A percentile compares a stretch with the other conserved stretches of the same genome.
phyloP scores from a whole-genome alignment of 2,113 vertebrate genomes.

The Cathartes aura region DNA sequence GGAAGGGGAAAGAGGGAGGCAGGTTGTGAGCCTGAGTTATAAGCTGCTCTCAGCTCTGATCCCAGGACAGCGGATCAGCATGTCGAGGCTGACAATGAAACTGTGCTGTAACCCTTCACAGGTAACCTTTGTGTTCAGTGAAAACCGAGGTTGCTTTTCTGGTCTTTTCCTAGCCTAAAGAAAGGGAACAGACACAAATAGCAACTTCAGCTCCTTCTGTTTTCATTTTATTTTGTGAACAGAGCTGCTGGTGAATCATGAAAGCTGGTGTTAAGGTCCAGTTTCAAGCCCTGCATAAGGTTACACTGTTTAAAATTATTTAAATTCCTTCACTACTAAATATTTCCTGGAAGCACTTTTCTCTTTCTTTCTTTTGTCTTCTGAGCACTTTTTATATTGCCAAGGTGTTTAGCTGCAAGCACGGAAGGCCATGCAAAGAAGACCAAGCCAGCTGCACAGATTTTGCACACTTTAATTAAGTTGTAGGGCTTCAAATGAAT shows the following conservation, averaged over 20 bases:
- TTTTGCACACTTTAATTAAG: slow-evolving; percentile 57
- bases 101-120: background rate
- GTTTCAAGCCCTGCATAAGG: background rate
- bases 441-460: slow-evolving; percentile 46
- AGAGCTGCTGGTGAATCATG: background rate
- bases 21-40: background rate
- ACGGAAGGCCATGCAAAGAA: background rate
- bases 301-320: background rate
- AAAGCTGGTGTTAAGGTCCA: background rate
- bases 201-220: background rate
- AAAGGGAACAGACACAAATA: background rate
- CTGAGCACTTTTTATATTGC: background rate
- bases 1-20: background rate
- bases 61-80: background rate
- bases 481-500: slow-evolving; percentile 51
- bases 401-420: slow-evolving; percentile 6
- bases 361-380: background rate
- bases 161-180: background rate
- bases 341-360: background rate
- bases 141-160: background rate
- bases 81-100: background rate
- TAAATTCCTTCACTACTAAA: background rate
- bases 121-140: background rate
- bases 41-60: background rate
- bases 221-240: background rate